Conservation (phyloP, 1,140 invertebrate genomes). For the Zaprionus africanus region DNA sequence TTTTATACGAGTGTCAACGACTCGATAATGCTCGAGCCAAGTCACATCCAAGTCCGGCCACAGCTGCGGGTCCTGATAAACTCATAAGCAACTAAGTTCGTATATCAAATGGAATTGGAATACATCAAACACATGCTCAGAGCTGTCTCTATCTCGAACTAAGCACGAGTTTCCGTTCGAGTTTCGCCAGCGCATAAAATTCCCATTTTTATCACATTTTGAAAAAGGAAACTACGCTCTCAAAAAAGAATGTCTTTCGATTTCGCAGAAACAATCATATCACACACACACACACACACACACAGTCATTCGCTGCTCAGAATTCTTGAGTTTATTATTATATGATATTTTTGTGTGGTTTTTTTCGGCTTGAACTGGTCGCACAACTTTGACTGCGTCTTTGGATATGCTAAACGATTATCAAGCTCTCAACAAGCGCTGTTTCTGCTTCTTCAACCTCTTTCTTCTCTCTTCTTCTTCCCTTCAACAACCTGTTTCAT, state of each 20-base stretch:
- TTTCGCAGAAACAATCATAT: slow-evolving; percentile 7
- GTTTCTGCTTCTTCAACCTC: not conserved
- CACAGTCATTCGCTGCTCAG: too few relatives aligned
- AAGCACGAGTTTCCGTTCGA: not conserved
- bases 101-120: not conserved
- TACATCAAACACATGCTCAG: not conserved
- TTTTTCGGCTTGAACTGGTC: slow-evolving; percentile 2
- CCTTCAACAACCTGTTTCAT: not conserved
- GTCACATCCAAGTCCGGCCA: not conserved
- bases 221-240: not conserved
- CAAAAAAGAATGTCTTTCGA: not conserved
- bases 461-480: not conserved
- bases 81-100: not conserved
- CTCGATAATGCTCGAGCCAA: not conserved
- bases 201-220: not conserved
- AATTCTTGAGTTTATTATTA: not conserved
- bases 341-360: not conserved
- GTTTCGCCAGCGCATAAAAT: slow-evolving; percentile 1
- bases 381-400: not conserved
- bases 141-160: not conserved
- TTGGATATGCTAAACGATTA: not conserved
- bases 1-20: not conserved
- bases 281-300: not conserved
- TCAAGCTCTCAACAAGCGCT: not conserved
- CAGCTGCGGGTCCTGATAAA: slow-evolving; percentile 9